A percentile compares a stretch with the other conserved stretches of the same genome.
Conservation (phyloP, 1,140 invertebrate genomes). For the Rhizoglyphus robini region DNA sequence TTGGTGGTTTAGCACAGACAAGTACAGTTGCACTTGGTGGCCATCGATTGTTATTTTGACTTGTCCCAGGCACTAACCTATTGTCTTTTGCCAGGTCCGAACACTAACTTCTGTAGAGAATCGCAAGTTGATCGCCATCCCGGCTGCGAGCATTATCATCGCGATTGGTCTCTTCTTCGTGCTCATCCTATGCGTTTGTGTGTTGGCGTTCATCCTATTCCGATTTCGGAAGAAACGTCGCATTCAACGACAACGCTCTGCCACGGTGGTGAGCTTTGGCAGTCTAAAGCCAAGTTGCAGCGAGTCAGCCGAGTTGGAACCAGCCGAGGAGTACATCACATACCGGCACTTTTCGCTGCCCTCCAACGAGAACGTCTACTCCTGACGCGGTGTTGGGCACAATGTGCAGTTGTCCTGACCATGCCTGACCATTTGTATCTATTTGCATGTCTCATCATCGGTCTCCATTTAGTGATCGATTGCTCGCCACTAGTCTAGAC, state of each 20-base stretch:
- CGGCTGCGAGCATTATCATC: slow-evolving; percentile 67
- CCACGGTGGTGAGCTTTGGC: slow-evolving; percentile 12
- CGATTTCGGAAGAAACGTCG: slow-evolving; percentile 4
- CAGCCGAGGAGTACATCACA: slow-evolving; percentile 50
- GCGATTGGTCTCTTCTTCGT: slow-evolving; percentile 67
- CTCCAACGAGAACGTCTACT: slow-evolving; percentile 29
- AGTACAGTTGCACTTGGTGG: too few relatives aligned
- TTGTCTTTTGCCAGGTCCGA: slow-evolving; percentile 10
- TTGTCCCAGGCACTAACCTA: too few relatives aligned
- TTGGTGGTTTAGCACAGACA: too few relatives aligned
- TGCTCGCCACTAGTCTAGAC: not conserved
- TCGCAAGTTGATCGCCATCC: slow-evolving; percentile 47
- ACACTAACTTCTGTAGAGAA: slow-evolving; percentile 11
- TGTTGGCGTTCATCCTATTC: not conserved
- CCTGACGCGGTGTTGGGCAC: not conserved
- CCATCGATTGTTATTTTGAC: too few relatives aligned
- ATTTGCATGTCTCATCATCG: not conserved
- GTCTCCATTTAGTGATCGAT: not conserved
- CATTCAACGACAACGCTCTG: not conserved
- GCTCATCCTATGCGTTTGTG: slow-evolving; percentile 36
- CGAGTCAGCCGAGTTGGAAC: not conserved
- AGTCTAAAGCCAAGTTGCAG: slow-evolving; percentile 15
- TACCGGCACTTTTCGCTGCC: slow-evolving; percentile 43
- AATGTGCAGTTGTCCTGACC: not conserved
- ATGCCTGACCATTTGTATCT: not conserved